These are phyloP conservation scores for Ellobius talpinus DNA, from an alignment of 2,113 vertebrate species.

Conservation along the genomic window DNA sequence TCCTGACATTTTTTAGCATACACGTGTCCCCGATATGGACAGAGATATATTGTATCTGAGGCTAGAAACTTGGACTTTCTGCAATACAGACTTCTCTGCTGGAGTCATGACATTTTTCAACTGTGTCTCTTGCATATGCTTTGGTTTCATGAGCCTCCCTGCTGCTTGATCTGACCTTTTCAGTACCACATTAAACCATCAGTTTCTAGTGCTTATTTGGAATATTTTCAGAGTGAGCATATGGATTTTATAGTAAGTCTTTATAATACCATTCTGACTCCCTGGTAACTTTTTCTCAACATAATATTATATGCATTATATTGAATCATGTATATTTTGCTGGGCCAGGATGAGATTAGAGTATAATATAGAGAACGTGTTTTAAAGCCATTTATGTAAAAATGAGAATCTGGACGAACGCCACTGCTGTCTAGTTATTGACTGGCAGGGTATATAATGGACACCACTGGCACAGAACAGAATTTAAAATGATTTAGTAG, in stretches of 20 bases:
- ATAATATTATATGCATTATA: conserved; percentile 71
- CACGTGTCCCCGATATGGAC: not conserved
- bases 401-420: conserved; percentile 60
- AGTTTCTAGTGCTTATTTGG: conserved; percentile 70
- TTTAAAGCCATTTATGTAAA: conserved; percentile 77
- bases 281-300: conserved; percentile 72
- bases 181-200: conserved; percentile 69
- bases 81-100: conserved; percentile 41
- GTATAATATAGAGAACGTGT: conserved; percentile 67
- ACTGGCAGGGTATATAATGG: conserved; percentile 49
- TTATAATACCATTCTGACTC: conserved; percentile 73
- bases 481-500: conserved; percentile 71
- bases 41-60: conserved; percentile 51
- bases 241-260: conserved; percentile 77
- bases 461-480: not conserved
- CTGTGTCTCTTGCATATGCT: conserved; percentile 54
- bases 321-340: conserved; percentile 69
- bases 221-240: conserved; percentile 73
- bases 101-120: conserved; percentile 25
- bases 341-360: conserved; percentile 70
- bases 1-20: conserved; percentile 36
- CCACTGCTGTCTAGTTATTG: conserved; percentile 42
- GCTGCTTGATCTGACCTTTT: conserved; percentile 74
- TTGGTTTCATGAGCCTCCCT: conserved; percentile 61
- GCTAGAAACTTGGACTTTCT: not conserved